These are phyloP conservation scores for Himalopsyche kuldschensis DNA, from an alignment of 2,888 invertebrate species.

Conservation along the genomic window DNA sequence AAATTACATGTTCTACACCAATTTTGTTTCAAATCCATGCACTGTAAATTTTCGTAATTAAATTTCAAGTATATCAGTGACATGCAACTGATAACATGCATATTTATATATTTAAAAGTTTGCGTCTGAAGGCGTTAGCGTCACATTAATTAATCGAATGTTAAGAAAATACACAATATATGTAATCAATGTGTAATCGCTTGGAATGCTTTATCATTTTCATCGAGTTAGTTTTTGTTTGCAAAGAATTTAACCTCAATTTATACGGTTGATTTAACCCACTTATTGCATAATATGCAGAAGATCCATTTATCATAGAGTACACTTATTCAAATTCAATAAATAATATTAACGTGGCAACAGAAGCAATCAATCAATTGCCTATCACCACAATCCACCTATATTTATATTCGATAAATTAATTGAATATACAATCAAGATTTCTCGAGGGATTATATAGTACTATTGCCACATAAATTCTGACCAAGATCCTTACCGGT, in stretches of 20 bases:
- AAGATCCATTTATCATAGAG: not conserved
- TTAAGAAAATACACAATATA: not conserved
- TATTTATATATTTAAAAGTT: not conserved
- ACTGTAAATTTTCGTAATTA: too few species aligned
- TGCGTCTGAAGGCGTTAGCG: not conserved
- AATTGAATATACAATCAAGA: too few species aligned
- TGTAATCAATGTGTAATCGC: not conserved
- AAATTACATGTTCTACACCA: too few species aligned
- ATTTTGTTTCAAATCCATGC: too few species aligned
- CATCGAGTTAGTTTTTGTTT: not conserved
- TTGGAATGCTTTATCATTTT: not conserved
- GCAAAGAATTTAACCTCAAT: not conserved
- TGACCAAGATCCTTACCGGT: too few species aligned
- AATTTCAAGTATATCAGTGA: too few species aligned
- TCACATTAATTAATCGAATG: not conserved
- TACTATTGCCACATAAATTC: too few species aligned
- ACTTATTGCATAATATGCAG: not conserved
- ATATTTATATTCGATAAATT: too few species aligned
- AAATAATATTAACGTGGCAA: not conserved
- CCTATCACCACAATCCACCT: too few species aligned
- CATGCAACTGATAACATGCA: too few species aligned
- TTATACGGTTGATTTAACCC: not conserved
- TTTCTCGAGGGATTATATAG: too few species aligned
- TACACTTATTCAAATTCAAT: too few species aligned
- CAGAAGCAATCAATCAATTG: not conserved